Conservation (phyloP, 1,140 invertebrate species). For the Philotrypesis tridentata region DNA sequence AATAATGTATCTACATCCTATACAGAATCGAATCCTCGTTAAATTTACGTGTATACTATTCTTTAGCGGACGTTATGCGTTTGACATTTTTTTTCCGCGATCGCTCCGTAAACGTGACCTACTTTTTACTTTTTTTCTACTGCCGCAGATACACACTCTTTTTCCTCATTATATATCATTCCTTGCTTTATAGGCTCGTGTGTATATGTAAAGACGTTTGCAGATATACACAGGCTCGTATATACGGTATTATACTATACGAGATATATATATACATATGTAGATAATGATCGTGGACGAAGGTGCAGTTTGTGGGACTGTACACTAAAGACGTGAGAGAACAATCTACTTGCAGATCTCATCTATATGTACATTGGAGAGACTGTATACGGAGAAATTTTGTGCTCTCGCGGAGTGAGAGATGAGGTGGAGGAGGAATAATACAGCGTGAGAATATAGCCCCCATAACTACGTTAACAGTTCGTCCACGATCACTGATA, state of each 20-base stretch:
- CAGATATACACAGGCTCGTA: no score
- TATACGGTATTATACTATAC: background rate
- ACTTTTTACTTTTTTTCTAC: background rate
- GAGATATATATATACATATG: no score
- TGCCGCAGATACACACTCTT: background rate
- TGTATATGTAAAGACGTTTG: no score
- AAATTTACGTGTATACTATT: conserved; percentile 33
- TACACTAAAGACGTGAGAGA: background rate
- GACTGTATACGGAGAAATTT: background rate
- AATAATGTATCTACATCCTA: no score
- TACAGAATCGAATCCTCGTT: no score
- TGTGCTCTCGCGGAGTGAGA: background rate
- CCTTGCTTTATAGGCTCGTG: no score
- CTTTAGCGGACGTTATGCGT: background rate
- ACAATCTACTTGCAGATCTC: background rate
- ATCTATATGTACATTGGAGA: conserved; percentile 11
- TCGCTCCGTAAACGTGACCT: background rate
- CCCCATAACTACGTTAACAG: background rate
- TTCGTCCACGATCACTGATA: conserved; percentile 37
- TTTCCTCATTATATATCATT: no score
- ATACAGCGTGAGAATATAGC: background rate
- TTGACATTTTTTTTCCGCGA: background rate
- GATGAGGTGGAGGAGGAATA: no score
- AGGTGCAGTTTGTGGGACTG: conserved; percentile 28
- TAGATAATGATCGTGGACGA: conserved; percentile 32